Base-by-base conservation (phyloP, 2,797 vertebrate genomes). In the Chloroceryle inda region DNA sequence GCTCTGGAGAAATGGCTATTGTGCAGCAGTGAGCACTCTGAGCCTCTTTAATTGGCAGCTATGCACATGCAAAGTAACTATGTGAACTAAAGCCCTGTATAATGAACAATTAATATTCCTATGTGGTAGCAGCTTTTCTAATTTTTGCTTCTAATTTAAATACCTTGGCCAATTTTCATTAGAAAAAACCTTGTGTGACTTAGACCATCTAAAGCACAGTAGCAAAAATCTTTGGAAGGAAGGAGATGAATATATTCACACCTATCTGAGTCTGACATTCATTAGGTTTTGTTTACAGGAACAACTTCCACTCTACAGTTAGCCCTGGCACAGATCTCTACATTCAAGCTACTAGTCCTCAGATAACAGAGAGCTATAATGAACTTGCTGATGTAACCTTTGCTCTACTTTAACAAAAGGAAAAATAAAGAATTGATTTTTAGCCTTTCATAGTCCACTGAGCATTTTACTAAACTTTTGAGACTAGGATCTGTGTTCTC, bases 51-150 rank as follows among this genome's bases (percentile, higher is more conserved):
- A 95, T 84, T 93, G 92, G 82, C 91, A 93, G 92, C 92, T 93
- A 90, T 96, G 85, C 89, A 96, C 91, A 86, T 93, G 95, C 95
- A 88, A 92, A 95, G 52, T 56, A 92, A 93, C 94, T 56, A 75
- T 21, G 82, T 72, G 91, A 96, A 95, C 79, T 94, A 67, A 91
- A 92, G 88, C 66, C 69, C 66, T 49, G 59, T 47, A 55, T 81
- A 95, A 88, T 5, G 16, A 92, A 92, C 76, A 93, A 94, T 95
- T 93, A 92, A 95, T 96, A 97, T 94, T 95, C 91, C 87, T 83
- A 13, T 50, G 92, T 64, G 61, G 89, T 92, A 90, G 88, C 89
- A 91, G 89, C 82, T 84, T 92, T 92, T 91, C 89, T 89, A 53
- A 81, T 83, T 94, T 96, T 91, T 96, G 52, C 80, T 88, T 90